Evolutionary conservation across 2,888 invertebrate genomes (phyloP).

Genomic region (Volucella inanis): DNA sequence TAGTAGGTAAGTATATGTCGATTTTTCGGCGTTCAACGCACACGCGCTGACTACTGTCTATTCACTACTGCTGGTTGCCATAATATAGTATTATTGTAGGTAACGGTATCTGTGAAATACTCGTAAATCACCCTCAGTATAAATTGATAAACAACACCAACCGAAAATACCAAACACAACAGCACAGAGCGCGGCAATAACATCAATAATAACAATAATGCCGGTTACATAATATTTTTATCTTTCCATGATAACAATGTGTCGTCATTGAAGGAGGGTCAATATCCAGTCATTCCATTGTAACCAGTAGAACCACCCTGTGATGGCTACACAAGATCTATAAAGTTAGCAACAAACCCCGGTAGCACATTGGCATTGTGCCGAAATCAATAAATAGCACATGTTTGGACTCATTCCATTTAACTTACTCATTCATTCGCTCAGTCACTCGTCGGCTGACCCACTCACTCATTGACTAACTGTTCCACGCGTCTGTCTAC

Average conservation of each 20-base stretch:
- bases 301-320: slow-evolving; percentile 19
- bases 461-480: too few species aligned
- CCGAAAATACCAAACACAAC: slow-evolving; percentile 38
- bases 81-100: too few species aligned
- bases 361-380: slow-evolving; percentile 54
- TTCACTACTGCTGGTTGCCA: not conserved
- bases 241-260: slow-evolving; percentile 54
- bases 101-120: slow-evolving; percentile 33
- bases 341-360: slow-evolving; percentile 5
- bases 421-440: slow-evolving; percentile 41
- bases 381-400: slow-evolving; percentile 72
- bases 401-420: slow-evolving; percentile 64
- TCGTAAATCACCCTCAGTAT: slow-evolving; percentile 31
- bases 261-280: slow-evolving; percentile 31
- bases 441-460: too few species aligned
- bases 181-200: slow-evolving; percentile 23
- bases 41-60: not conserved
- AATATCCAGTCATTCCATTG: not conserved
- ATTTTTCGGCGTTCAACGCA: slow-evolving; percentile 22
- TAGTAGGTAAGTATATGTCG: not conserved
- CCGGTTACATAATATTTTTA: slow-evolving; percentile 63
- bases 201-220: slow-evolving; percentile 49
- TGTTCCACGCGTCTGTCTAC: not conserved
- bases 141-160: slow-evolving; percentile 53
- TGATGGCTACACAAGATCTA: slow-evolving; percentile 11